Percentiles rank a stretch among this genome's conserved stretches.
These are phyloP conservation scores for Platyscapa corneri DNA, from an alignment of 1,140 invertebrate genomes.

Conservation along the genomic window DNA sequence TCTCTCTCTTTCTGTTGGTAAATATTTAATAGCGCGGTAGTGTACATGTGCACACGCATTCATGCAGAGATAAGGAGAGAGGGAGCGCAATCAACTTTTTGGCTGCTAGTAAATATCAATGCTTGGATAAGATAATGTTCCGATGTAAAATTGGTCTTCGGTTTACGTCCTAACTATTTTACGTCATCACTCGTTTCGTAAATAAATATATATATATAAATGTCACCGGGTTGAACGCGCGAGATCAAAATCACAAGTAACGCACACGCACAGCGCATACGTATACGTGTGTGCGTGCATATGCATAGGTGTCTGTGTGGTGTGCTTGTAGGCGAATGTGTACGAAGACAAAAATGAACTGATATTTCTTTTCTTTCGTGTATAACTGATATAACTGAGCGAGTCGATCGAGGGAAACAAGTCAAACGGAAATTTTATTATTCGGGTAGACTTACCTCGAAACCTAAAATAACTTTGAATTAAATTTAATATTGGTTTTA, in stretches of 20 bases:
- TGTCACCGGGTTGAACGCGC: constrained; percentile 29
- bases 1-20: neutral
- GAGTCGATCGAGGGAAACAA: constrained; percentile 20
- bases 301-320: neutral
- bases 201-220: neutral
- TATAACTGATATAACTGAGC: constrained; percentile 36
- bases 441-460: constrained; percentile 45
- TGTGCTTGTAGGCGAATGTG: neutral
- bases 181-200: too few relatives aligned
- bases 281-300: neutral
- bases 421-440: constrained; percentile 27
- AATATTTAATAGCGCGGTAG: too few relatives aligned
- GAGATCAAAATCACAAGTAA: constrained; percentile 37
- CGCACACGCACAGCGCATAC: neutral
- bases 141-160: neutral
- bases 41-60: too few relatives aligned
- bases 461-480: constrained; percentile 35
- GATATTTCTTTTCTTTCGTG: constrained; percentile 28
- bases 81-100: too few relatives aligned
- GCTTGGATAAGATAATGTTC: neutral
- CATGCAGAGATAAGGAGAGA: too few relatives aligned
- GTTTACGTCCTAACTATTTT: neutral
- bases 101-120: neutral
- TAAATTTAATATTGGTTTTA: constrained; percentile 25
- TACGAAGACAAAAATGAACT: constrained; percentile 36